Percentiles rank a stretch among this genome's conserved stretches.
Conservation (phyloP, 2,888 invertebrate species). For the Drosophila pseudotakahashii region DNA sequence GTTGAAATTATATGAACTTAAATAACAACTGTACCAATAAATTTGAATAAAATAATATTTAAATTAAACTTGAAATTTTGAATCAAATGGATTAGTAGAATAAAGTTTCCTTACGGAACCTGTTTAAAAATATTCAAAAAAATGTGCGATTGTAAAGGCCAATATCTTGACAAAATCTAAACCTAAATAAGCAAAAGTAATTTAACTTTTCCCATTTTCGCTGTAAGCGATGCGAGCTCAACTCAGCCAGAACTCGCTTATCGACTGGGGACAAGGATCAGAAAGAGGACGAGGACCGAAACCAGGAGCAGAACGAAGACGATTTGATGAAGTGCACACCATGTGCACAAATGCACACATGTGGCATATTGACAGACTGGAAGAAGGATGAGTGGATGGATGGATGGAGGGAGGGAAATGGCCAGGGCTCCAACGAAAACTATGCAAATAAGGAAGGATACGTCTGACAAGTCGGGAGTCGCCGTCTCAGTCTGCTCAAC, state of each 20-base stretch:
- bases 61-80: too few relatives aligned
- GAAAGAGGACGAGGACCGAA: constrained; percentile 17
- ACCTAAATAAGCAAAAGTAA: constrained; percentile 68
- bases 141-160: neutral
- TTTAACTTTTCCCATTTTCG: constrained; percentile 72
- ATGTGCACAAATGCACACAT: constrained; percentile 42
- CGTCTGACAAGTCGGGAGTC: constrained; percentile 52
- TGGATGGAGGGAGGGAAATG: constrained; percentile 27
- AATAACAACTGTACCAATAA: too few relatives aligned
- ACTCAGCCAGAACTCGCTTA: constrained; percentile 47
- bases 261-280: constrained; percentile 53
- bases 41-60: too few relatives aligned
- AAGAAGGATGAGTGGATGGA: constrained; percentile 10
- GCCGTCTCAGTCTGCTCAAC: constrained; percentile 24
- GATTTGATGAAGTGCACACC: constrained; percentile 75
- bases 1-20: too few relatives aligned
- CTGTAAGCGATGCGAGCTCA: constrained; percentile 16
- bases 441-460: constrained; percentile 75
- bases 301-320: constrained; percentile 27
- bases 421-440: constrained; percentile 52
- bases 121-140: neutral
- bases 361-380: constrained; percentile 66
- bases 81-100: neutral
- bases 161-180: constrained; percentile 31
- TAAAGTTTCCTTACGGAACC: too few relatives aligned